phyloP scores from a whole-genome alignment of 2,113 vertebrate genomes.

The Ceyx melanurus region DNA sequence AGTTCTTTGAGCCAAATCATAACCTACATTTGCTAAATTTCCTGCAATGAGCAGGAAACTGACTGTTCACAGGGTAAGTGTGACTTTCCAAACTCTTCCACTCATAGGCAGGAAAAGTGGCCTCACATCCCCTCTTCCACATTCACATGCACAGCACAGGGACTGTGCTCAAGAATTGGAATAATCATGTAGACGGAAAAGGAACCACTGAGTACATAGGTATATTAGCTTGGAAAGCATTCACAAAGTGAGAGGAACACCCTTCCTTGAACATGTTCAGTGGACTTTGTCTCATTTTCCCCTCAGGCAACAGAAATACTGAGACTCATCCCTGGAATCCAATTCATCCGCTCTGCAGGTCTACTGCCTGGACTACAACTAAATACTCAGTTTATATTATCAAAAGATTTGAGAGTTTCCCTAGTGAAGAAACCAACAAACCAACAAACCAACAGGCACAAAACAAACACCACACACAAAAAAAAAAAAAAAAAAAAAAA shows the following conservation, averaged over 20 bases:
- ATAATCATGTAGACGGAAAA: neutral
- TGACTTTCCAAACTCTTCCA: neutral
- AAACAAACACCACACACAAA: neutral
- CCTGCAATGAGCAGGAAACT: neutral
- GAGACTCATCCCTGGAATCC: neutral
- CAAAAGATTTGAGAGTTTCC: neutral
- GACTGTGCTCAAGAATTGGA: neutral
- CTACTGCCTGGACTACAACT: neutral
- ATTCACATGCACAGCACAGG: neutral
- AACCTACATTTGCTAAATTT: neutral
- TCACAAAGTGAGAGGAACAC: neutral
- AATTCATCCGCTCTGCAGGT: neutral
- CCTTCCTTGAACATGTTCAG: rapidly evolving
- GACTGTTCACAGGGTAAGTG: neutral
- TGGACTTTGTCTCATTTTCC: neutral
- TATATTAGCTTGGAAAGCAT: rapidly evolving
- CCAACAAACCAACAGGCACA: neutral
- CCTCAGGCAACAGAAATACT: neutral
- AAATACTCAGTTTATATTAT: neutral
- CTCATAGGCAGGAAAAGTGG: neutral
- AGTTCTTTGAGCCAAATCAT: neutral
- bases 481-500: neutral
- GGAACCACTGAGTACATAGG: neutral
- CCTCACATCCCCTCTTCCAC: neutral
- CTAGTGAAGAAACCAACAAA: neutral